phyloP scores from a whole-genome alignment of 64 coral and sea anemone species.

The Stylophora pistillata region DNA sequence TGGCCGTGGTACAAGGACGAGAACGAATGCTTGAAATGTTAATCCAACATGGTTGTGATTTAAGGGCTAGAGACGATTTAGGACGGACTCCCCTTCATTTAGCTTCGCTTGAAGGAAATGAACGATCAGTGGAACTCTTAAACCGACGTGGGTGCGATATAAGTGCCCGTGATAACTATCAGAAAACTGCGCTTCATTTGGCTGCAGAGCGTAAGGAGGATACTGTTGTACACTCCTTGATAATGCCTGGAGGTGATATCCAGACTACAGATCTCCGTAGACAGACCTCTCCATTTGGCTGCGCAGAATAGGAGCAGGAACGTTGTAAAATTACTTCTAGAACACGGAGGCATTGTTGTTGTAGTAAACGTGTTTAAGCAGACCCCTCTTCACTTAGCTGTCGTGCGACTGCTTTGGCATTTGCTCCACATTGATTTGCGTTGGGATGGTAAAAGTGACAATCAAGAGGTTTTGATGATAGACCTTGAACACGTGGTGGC shows the following conservation, averaged over 20 bases:
- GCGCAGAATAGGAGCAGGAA: no score
- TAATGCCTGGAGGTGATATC: conserved; percentile 3
- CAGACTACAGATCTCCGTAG: neutral
- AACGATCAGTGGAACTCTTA: neutral
- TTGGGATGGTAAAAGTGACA: no score
- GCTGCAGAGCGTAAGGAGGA: neutral
- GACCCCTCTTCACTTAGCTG: no score
- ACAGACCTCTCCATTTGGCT: neutral
- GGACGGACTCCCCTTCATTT: neutral
- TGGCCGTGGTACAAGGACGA: neutral
- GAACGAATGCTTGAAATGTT: neutral
- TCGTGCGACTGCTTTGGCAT: no score
- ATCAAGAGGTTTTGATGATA: no score
- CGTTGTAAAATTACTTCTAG: no score
- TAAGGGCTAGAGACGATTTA: neutral
- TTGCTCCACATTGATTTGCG: no score
- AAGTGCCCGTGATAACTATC: neutral
- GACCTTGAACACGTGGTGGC: no score
- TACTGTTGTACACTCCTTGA: neutral
- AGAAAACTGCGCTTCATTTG: neutral
- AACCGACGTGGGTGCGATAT: neutral
- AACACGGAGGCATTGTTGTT: no score
- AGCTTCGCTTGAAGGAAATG: neutral
- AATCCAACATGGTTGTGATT: neutral
- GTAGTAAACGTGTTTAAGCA: no score